Conservation (phyloP, 1,140 invertebrate species). For the Tetraneura akinire region DNA sequence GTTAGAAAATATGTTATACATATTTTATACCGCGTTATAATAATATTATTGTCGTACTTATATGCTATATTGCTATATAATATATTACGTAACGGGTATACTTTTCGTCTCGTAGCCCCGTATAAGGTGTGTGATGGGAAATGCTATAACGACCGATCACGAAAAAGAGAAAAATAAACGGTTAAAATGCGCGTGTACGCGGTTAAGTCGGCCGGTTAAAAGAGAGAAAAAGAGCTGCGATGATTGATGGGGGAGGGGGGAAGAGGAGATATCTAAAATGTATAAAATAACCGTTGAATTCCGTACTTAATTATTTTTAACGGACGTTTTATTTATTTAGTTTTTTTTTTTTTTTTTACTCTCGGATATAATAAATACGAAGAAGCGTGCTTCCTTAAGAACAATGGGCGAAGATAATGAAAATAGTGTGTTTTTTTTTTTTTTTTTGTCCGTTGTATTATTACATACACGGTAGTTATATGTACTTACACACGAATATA, state of each 20-base stretch:
- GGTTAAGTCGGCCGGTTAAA: too few species aligned
- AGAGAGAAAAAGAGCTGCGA: too few species aligned
- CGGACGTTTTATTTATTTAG: conserved; percentile 41
- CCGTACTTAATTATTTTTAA: conserved; percentile 51
- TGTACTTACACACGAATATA: background rate
- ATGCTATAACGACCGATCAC: background rate
- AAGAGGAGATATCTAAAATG: background rate
- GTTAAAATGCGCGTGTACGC: too few species aligned
- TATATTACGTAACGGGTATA: too few species aligned
- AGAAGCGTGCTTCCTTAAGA: conserved; percentile 51
- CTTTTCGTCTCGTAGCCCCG: too few species aligned
- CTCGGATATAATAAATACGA: background rate
- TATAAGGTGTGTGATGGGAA: too few species aligned
- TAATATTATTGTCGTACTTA: too few species aligned
- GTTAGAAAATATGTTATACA: too few species aligned
- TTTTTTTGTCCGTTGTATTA: conserved; percentile 1
- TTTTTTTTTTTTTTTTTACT: background rate
- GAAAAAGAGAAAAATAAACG: conserved; percentile 14
- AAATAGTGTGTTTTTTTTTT: conserved; percentile 47
- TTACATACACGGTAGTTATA: too few species aligned
- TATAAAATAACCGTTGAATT: conserved; percentile 37
- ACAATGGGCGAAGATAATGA: conserved; percentile 50
- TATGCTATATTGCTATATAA: too few species aligned
- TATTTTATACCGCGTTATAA: too few species aligned
- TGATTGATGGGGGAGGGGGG: too few species aligned